These are phyloP conservation scores for Temnothorax ravouxi DNA, from an alignment of 2,888 invertebrate genomes.

Conservation along the genomic window DNA sequence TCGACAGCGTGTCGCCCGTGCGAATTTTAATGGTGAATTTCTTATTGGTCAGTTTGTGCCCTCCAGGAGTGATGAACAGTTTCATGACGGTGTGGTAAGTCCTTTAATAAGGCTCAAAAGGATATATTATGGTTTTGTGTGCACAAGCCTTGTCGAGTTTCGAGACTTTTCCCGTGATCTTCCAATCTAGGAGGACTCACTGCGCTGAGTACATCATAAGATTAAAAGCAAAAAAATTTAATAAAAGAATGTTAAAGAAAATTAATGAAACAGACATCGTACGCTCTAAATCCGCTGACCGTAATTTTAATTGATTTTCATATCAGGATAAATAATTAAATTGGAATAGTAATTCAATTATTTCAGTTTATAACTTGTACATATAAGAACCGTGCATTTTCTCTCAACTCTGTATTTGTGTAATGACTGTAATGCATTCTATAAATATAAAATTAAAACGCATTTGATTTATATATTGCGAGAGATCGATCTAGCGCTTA, in stretches of 20 bases:
- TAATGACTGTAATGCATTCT: background rate
- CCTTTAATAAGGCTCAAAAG: conserved; percentile 82
- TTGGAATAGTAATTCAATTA: background rate
- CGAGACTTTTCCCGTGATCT: conserved; percentile 47
- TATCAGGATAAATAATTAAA: conserved; percentile 3
- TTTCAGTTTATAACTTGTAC: background rate
- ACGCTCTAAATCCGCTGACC: background rate
- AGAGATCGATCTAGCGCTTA: background rate
- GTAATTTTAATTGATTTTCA: background rate
- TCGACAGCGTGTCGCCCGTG: conserved; percentile 61
- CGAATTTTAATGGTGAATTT: conserved; percentile 85
- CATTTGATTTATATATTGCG: conserved; percentile 2
- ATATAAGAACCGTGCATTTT: background rate
- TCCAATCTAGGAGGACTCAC: conserved; percentile 58
- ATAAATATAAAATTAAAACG: conserved; percentile 10
- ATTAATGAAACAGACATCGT: background rate
- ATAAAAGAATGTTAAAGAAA: background rate
- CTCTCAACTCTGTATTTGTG: background rate
- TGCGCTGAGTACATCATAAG: background rate
- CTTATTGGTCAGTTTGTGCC: conserved; percentile 93
- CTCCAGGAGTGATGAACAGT: conserved; percentile 95
- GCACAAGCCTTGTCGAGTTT: conserved; percentile 85
- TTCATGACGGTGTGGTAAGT: conserved; percentile 96
- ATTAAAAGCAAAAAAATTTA: background rate
- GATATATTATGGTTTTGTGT: conserved; percentile 85